Conservation (phyloP, 2,888 invertebrate species). For the Erpobdella octoculata region DNA sequence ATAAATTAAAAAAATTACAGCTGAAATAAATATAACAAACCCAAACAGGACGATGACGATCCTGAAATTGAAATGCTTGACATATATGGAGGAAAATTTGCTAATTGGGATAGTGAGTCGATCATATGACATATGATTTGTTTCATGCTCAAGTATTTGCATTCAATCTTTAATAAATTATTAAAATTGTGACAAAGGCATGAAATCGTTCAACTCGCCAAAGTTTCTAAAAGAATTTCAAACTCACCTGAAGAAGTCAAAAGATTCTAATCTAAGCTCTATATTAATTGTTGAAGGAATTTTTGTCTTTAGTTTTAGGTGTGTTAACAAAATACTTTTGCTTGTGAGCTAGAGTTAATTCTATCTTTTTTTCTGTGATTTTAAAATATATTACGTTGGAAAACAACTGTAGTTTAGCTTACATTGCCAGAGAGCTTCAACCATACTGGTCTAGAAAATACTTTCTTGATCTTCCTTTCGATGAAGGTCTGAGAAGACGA, state of each 20-base stretch:
- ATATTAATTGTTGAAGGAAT: conserved; percentile 14
- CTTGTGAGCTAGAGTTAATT: too few species aligned
- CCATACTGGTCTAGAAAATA: not conserved
- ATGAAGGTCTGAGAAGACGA: conserved; percentile 9
- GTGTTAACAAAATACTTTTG: too few species aligned
- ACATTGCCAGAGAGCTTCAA: conserved; percentile 8
- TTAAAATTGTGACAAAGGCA: not conserved
- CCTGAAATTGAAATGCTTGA: conserved; percentile 1
- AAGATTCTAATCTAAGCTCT: not conserved
- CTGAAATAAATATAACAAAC: not conserved
- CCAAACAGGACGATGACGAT: not conserved
- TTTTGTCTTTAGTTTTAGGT: conserved; percentile 7
- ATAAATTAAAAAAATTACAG: not conserved
- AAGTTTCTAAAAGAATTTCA: not conserved
- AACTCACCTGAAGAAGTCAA: not conserved
- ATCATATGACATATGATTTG: not conserved
- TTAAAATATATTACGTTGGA: too few species aligned
- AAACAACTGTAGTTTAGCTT: too few species aligned
- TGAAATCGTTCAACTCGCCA: not conserved
- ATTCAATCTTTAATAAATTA: not conserved
- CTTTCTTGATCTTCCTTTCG: conserved; percentile 4
- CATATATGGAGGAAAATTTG: not conserved
- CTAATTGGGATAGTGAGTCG: conserved; percentile 2
- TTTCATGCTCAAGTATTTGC: too few species aligned
- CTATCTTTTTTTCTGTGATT: too few species aligned